Evolutionary conservation across 2,113 vertebrate genomes (phyloP).

Genomic region (Canis aureus): DNA sequence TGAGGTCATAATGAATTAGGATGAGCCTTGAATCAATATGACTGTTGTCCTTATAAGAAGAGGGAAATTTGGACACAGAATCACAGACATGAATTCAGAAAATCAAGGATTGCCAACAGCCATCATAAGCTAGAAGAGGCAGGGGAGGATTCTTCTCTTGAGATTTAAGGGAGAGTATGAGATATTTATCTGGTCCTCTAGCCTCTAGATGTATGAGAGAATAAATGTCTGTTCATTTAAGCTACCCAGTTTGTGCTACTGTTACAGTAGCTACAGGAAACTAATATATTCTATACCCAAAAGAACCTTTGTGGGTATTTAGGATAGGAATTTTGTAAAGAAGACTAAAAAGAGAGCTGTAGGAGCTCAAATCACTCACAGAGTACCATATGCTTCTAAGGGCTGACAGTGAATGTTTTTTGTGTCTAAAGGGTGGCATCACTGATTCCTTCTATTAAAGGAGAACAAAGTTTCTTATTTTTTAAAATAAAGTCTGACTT

Average conservation of each 20-base stretch:
- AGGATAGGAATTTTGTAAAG: neutral
- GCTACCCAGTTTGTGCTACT: neutral
- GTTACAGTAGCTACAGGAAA: neutral
- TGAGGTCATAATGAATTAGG: neutral
- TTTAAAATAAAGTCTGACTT: neutral
- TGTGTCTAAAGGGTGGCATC: neutral
- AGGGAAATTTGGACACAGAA: neutral
- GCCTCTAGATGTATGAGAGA: neutral
- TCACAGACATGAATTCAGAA: neutral
- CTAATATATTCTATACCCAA: rapidly evolving
- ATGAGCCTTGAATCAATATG: neutral
- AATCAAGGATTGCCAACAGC: neutral
- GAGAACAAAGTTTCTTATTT: neutral
- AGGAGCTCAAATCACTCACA: neutral
- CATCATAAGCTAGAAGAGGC: neutral
- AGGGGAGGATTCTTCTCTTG: neutral
- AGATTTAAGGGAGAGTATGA: neutral
- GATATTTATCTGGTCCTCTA: neutral
- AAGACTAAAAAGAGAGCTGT: neutral
- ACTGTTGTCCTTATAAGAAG: neutral
- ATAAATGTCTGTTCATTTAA: neutral
- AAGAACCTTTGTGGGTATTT: neutral
- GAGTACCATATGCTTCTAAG: neutral
- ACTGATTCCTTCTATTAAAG: neutral
- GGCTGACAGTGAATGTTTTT: neutral